Conservation (phyloP, 2,797 vertebrate species). For the Platalea minor region DNA sequence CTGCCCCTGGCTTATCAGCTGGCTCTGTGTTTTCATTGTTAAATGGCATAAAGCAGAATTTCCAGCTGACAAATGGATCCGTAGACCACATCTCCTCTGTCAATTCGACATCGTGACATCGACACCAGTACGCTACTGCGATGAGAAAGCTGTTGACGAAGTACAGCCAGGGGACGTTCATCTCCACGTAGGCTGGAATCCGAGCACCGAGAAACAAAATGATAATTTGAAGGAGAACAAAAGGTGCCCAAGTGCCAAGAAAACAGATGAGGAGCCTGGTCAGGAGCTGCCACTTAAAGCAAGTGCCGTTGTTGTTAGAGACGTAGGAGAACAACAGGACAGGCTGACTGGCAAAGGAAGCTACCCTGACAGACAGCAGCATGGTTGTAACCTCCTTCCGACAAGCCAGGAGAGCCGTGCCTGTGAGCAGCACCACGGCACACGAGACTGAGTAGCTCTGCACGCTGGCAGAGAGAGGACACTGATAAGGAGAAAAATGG, state of each 20-base stretch:
- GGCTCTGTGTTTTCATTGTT: conserved; percentile 57
- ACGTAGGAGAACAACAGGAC: conserved; percentile 61
- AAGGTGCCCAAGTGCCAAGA: conserved; percentile 81
- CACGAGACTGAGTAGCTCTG: conserved; percentile 73
- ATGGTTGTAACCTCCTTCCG: conserved; percentile 58
- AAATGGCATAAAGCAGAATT: conserved; percentile 76
- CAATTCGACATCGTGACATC: conserved; percentile 54
- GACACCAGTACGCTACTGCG: conserved; percentile 74
- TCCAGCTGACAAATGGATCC: conserved; percentile 87
- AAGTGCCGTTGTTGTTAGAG: background rate
- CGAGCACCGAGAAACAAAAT: conserved; percentile 68
- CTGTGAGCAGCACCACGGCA: conserved; percentile 43
- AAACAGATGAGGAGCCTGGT: conserved; percentile 73
- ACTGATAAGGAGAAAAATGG: conserved; percentile 43
- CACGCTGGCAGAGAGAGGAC: conserved; percentile 69
- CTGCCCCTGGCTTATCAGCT: conserved; percentile 45
- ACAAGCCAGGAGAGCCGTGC: conserved; percentile 15
- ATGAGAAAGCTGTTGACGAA: conserved; percentile 87
- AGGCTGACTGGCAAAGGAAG: background rate
- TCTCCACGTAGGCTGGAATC: conserved; percentile 83
- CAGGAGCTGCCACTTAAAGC: conserved; percentile 57
- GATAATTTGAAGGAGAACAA: conserved; percentile 75
- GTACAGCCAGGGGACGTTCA: conserved; percentile 86
- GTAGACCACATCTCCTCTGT: conserved; percentile 49
- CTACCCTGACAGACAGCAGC: conserved; percentile 48